These are phyloP conservation scores for Dysidea cf. avara DNA, from an alignment of 37 sponge, comb jelly and placozoan genomes.

Conservation along the genomic window DNA sequence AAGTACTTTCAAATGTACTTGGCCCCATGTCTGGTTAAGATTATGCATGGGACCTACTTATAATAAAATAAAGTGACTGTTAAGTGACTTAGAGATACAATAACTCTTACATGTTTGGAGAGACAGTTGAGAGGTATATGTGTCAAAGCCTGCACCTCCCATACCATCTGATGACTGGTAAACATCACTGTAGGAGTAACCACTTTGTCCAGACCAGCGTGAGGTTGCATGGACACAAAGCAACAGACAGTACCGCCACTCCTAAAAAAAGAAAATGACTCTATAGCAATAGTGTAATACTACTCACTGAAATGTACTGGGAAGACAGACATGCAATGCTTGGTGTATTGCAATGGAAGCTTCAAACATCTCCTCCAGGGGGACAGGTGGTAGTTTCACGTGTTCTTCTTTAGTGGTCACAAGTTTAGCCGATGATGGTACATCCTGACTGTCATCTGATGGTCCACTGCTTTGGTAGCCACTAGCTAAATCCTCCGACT, in stretches of 20 bases:
- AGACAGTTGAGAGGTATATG: constrained; percentile 10
- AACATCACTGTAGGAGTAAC: constrained; percentile 16
- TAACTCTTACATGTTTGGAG: not conserved
- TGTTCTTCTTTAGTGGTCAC: no score
- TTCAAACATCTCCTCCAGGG: constrained; percentile 27
- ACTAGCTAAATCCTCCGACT: no score
- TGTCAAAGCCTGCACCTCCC: constrained; percentile 57
- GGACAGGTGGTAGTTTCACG: not conserved
- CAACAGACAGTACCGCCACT: constrained; percentile 6
- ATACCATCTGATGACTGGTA: constrained; percentile 13
- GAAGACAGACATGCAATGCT: constrained; percentile 42
- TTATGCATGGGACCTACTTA: no score
- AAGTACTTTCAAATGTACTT: no score
- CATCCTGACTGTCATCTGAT: no score
- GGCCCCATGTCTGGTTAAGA: no score
- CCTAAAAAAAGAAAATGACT: constrained; percentile 4
- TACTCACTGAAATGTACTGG: constrained; percentile 4
- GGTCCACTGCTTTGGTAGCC: no score
- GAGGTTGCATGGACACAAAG: constrained; percentile 65
- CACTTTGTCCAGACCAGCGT: constrained; percentile 51
- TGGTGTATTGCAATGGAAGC: constrained; percentile 29
- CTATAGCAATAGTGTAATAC: not conserved
- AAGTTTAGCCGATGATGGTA: no score
- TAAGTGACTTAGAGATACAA: no score
- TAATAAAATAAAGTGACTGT: no score